These are phyloP conservation scores for Knipowitschia caucasica DNA, from an alignment of 2,797 vertebrate species.

Conservation along the genomic window DNA sequence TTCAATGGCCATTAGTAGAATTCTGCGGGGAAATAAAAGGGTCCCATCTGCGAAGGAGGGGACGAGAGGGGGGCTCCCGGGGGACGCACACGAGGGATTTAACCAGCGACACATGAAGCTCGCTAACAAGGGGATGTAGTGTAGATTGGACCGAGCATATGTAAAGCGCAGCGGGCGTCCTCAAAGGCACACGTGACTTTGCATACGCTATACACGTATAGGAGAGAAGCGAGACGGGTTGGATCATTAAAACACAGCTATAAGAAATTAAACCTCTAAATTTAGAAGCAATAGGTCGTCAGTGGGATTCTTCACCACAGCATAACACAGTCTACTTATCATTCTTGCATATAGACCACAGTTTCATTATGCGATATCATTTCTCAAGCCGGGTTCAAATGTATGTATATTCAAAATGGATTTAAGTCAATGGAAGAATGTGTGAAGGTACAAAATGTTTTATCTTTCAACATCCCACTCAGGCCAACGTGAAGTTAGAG, in stretches of 20 bases:
- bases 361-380: too few species aligned
- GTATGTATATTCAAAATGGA: too few species aligned
- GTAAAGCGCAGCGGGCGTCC: slow-evolving; percentile 31
- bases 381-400: too few species aligned
- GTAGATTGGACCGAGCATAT: slow-evolving; percentile 46
- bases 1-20: slow-evolving; percentile 75
- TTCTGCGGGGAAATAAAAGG: slow-evolving; percentile 74
- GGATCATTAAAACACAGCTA: background rate
- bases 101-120: slow-evolving; percentile 78
- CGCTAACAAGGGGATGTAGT: slow-evolving; percentile 72
- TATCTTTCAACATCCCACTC: too few species aligned
- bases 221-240: background rate
- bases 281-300: background rate
- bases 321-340: too few species aligned
- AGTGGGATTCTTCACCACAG: too few species aligned
- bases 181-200: slow-evolving; percentile 7
- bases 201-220: background rate
- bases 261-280: background rate
- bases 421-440: too few species aligned
- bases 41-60: slow-evolving; percentile 77
- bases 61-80: slow-evolving; percentile 60
- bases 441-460: too few species aligned
- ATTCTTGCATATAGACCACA: too few species aligned
- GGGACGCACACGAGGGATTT: slow-evolving; percentile 69
- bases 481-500: too few species aligned